Base-by-base conservation (phyloP, 2,888 invertebrate species). In the Octonoba sinensis region DNA sequence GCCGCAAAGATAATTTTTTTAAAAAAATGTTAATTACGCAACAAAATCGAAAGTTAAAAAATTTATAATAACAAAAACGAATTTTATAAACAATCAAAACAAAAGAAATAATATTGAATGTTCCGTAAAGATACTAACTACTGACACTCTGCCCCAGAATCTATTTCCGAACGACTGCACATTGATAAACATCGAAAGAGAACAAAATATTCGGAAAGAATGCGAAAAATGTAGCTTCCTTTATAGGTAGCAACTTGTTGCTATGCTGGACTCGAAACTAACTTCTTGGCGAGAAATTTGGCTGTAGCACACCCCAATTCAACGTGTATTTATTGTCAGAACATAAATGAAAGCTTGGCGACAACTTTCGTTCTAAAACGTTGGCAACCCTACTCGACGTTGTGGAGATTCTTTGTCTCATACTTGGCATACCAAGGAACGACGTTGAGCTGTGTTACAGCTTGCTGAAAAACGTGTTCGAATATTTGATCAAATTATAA, bases 351-450 rank as follows among this genome's bases (percentile, higher is more conserved):
- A 36, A 36, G 62, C 20, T 79, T 81, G 79, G 79, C 79, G 79
- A 67, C 24, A 20, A 22, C 27, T 18, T 57, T 24, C 46, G 59
- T 13, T 18, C n/a, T 54, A 64, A 60, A 88, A 87, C 69, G 46
- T 12, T 67, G 79, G 88, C 88, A 87, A 73, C 86, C 83, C 85
- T 75, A 83, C 82, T 83, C 86, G 93, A 94, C 95, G 95, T 95
- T 94, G 94, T 95, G 94, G 92, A 93, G 94, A 95, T 95, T 95
- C 95, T 95, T 95, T 95, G 94, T 95, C 94, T 93, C 95, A 95
- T 95, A 95, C 95, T 93, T 94, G 92, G 93, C 95, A 95, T 95
- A 94, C 95, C 95, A 94, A 90, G 90, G 90, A 90, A 90, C 89
- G 79, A 81, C 73, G 72, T 69, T 73, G 56, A 64, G 73, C 72